A percentile compares a stretch with the other conserved stretches of the same genome.
Evolutionary conservation across 2,888 invertebrate genomes (phyloP).

Genomic region (Mechanitis messenoides): DNA sequence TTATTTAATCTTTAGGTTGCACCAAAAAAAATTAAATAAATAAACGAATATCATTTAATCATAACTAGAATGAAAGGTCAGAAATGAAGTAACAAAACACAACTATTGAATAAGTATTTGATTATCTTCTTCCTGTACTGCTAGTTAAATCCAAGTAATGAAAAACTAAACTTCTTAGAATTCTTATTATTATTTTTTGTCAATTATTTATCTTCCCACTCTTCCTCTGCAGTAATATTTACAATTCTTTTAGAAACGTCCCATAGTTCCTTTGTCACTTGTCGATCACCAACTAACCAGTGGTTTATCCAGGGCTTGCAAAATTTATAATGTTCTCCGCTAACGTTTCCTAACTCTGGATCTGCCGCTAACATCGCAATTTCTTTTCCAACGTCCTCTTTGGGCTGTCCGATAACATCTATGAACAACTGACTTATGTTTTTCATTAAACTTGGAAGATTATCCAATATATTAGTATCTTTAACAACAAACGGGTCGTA

Average conservation of each 20-base stretch:
- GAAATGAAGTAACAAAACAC: too few species aligned
- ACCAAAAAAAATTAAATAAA: too few species aligned
- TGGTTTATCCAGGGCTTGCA: slow-evolving; percentile 51
- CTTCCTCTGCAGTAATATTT: slow-evolving; percentile 47
- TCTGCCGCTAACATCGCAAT: slow-evolving; percentile 55
- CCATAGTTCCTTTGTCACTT: slow-evolving; percentile 51
- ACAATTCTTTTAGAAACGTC: slow-evolving; percentile 51
- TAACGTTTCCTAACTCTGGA: slow-evolving; percentile 42
- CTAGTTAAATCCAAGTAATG: too few species aligned
- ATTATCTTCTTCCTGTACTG: too few species aligned
- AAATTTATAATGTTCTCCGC: slow-evolving; percentile 57
- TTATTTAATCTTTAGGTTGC: too few species aligned
- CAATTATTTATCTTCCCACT: slow-evolving; percentile 43
- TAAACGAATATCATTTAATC: too few species aligned
- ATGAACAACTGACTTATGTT: slow-evolving; percentile 45
- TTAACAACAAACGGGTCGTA: slow-evolving; percentile 72
- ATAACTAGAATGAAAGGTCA: too few species aligned
- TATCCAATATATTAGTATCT: slow-evolving; percentile 51
- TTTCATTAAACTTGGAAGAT: slow-evolving; percentile 39
- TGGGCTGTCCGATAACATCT: slow-evolving; percentile 50
- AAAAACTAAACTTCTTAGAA: too few species aligned
- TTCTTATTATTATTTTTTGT: background rate
- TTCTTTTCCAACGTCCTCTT: slow-evolving; percentile 55
- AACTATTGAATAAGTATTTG: too few species aligned
- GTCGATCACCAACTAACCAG: slow-evolving; percentile 46